A percentile compares a stretch with the other conserved stretches of the same genome.
Evolutionary conservation across 2,888 invertebrate species (phyloP).

Genomic region (Neoascia interrupta): DNA sequence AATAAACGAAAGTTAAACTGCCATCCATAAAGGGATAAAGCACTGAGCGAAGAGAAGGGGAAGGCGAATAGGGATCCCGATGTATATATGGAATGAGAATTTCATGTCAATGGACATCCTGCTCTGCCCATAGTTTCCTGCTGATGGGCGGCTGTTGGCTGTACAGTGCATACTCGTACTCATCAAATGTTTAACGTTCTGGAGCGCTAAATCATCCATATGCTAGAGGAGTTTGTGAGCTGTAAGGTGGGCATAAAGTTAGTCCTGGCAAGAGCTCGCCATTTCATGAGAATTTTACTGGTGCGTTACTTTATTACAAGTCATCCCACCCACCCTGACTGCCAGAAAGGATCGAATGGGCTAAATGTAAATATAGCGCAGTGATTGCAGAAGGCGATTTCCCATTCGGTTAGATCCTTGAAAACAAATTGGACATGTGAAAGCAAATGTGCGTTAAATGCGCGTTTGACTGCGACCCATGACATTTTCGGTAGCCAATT

Average conservation of each 20-base stretch:
- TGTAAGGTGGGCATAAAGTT: conserved; percentile 12
- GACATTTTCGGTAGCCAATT: no score
- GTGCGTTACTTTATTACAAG: conserved; percentile 17
- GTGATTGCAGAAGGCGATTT: conserved; percentile 14
- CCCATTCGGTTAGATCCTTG: neutral
- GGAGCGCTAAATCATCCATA: neutral
- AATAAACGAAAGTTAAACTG: conserved; percentile 4
- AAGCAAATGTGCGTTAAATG: neutral
- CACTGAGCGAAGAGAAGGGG: neutral
- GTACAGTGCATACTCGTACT: neutral
- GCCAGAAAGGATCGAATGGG: neutral
- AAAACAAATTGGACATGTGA: conserved; percentile 11
- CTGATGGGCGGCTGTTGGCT: neutral
- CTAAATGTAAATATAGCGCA: conserved; percentile 16
- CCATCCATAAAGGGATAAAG: conserved; percentile 27
- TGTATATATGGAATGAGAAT: neutral
- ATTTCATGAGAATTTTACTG: conserved; percentile 12
- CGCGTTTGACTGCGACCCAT: conserved; percentile 11
- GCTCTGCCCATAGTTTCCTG: conserved; percentile 15
- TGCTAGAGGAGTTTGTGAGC: neutral
- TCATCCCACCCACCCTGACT: neutral
- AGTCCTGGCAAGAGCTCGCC: neutral
- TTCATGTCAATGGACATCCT: conserved; percentile 21
- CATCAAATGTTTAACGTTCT: conserved; percentile 12
- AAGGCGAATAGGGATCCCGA: neutral